Base-by-base conservation (phyloP, 2,113 vertebrate genomes). In the Cryptotis parvus region DNA sequence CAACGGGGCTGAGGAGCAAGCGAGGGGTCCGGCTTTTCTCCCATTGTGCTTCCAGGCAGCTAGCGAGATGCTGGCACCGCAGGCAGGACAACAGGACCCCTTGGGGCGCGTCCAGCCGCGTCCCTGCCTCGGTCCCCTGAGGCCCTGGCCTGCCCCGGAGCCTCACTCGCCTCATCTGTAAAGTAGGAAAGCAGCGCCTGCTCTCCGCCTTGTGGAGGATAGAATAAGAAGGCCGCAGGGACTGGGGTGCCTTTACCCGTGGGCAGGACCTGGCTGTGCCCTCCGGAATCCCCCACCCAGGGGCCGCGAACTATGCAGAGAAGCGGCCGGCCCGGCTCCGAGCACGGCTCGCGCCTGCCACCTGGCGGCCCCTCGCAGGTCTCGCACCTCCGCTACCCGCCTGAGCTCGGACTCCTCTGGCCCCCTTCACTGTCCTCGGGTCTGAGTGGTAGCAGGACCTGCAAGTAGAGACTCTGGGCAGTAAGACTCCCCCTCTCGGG, bases 281-380 rank as follows among this genome's bases (percentile, higher is more conserved):
- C 58, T 61, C 58, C 58, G 26, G 58, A 6, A 61, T 15, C 26
- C 8, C 45, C 10, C 5, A 18, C 18, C 20, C 20, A 58, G 55
- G 55, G 55, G 55, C 20, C 20, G 55, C 55, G 2, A 24, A 18
- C 55, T 24, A 20, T 58, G 18, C 55, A 24, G 22, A 5, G 20
- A 22, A 22, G 55, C 22, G 0, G 55, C 55, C 20, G 55, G 18
- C 55, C 55, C 20, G 20, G 55, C 18, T 58, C 55, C 55, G 55
- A 58, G 16, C 29, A 4, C 16, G 37, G 95, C 78, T 37, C 91
- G 70, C 70, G 87, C 45, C 96, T 94, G 95, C 95, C 96, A 75
- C 87, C 96, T 96, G 84, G 91, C 65, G 96, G 94, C 84, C 66
- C n/a, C 1, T 5, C 16, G 9, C 29, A 6, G 27, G n/a, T 15